Conservation (phyloP, 2,888 invertebrate genomes). For the Priocnemis perturbator region DNA sequence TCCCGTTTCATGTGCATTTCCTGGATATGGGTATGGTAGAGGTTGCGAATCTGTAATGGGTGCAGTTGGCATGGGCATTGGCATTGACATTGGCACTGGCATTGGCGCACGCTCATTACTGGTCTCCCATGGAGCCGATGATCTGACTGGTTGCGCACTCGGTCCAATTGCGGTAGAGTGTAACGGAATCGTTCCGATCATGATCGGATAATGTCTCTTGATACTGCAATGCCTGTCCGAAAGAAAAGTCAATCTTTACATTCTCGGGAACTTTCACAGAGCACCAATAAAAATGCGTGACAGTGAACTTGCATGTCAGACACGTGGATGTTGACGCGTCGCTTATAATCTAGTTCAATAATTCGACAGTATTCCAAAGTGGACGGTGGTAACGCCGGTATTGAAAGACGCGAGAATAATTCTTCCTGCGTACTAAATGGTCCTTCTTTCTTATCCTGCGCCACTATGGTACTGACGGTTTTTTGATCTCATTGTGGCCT, state of each 20-base stretch:
- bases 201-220: slow-evolving; percentile 31
- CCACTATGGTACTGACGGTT: not conserved
- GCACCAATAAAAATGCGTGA: not conserved
- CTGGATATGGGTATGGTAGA: no score
- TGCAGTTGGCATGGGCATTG: slow-evolving; percentile 4
- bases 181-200: slow-evolving; percentile 52
- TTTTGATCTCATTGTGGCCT: slow-evolving; percentile 74
- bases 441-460: not conserved
- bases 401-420: not conserved
- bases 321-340: slow-evolving; percentile 30
- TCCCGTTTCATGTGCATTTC: no score
- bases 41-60: no score
- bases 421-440: not conserved
- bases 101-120: not conserved
- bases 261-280: not conserved
- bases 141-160: not conserved
- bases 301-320: slow-evolving; percentile 34
- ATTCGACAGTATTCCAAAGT: slow-evolving; percentile 34
- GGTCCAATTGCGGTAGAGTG: not conserved
- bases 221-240: slow-evolving; percentile 34
- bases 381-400: slow-evolving; percentile 48
- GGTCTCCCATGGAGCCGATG: slow-evolving; percentile 17
- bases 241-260: not conserved
- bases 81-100: slow-evolving; percentile 11
- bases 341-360: slow-evolving; percentile 39